Percentiles rank a stretch among this genome's conserved stretches.
These are phyloP conservation scores for Pedetes capensis DNA, from an alignment of 2,113 vertebrate genomes.

Conservation along the genomic window DNA sequence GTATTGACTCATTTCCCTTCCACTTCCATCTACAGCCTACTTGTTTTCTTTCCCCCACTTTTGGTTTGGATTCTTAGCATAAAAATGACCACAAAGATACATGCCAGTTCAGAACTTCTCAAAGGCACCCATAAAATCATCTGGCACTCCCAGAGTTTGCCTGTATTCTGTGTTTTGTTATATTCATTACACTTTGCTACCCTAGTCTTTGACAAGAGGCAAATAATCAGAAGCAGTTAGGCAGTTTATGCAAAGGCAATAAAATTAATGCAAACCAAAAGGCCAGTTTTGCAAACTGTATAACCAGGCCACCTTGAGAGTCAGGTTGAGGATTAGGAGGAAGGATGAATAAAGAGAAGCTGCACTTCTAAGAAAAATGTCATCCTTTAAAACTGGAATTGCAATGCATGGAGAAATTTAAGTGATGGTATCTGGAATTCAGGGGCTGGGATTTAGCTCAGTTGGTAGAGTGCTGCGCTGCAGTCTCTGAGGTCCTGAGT, in stretches of 20 bases:
- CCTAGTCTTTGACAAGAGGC: background rate
- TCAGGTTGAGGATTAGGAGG: background rate
- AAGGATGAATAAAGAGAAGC: background rate
- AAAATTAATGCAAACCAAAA: conserved; percentile 13
- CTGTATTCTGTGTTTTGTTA: background rate
- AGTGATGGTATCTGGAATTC: background rate
- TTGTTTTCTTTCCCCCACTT: background rate
- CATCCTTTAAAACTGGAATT: background rate
- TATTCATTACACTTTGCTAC: background rate
- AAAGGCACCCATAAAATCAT: background rate
- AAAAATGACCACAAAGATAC: background rate
- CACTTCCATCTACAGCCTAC: background rate
- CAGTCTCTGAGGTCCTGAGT: too few species aligned
- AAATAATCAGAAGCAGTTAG: background rate
- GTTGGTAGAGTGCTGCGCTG: too few species aligned
- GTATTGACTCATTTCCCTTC: background rate
- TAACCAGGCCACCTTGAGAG: background rate
- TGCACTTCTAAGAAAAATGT: background rate
- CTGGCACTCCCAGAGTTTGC: background rate
- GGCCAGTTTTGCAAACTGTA: background rate
- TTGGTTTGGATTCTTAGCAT: background rate
- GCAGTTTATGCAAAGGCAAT: background rate
- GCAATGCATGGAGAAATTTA: background rate
- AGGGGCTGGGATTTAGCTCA: too few species aligned
- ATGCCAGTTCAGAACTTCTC: conserved; percentile 10